Evolutionary conservation across 1,140 invertebrate species (phyloP), one percentile per base, ranked within the genome.

Genomic region (Halictus rubicundus): DNA sequence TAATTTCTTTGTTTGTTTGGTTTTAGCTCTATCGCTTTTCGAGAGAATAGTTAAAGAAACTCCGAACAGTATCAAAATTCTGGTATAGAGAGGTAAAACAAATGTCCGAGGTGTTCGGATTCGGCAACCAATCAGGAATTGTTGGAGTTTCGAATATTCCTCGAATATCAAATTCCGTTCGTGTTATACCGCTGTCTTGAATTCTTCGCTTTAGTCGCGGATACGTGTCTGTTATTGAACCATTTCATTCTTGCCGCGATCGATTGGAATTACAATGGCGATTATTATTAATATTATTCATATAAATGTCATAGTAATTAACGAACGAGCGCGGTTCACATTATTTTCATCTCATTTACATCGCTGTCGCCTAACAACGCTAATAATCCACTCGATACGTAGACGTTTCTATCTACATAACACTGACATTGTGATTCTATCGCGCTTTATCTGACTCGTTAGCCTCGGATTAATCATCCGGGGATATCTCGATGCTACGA

Each of bases 401-500:
- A 37, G 69, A 37, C 25, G 52, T 7, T 5, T 2, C 57, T 21
- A 16, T 65, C 32, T 54, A 16, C 39, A 32, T 32, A 42, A 25
- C n/a, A 10, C 12, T 59, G 63, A 42, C 63, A 37, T 10, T 14
- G 7, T 39, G 10, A 63, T 63, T 46, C 57, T 8, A 60, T 71
- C 57, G 54, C 2, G 23, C 46, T 46, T 72, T 27, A 25, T 27
- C 8, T 14, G 14, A 19, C 12, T 63, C 57, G 39, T 32, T 46
- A 16, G 16, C 25, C 23, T 46, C 7, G 71, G 21, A 64, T 73
- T 73, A 73, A 73, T 64, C 46, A 64, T 52, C 21, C 27, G 42
- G 32, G 14, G 32, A 25, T 52, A 42, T 42, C 39, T 42, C 10
- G 39, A 7, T 1, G 39, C 39, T 42, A 42, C 39, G 39, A 42